phyloP scores from a whole-genome alignment of 2,797 vertebrate species.

The Octomys mimax region DNA sequence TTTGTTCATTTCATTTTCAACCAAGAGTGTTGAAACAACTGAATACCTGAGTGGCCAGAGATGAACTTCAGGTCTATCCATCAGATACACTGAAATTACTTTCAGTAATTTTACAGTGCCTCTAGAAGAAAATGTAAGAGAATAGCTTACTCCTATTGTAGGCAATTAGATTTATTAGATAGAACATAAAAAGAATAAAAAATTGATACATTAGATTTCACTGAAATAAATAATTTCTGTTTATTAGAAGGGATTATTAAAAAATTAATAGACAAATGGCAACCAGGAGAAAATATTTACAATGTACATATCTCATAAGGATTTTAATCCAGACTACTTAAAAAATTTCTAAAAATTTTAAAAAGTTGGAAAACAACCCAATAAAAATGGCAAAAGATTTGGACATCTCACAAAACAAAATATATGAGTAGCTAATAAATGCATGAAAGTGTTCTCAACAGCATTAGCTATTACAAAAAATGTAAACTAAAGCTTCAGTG shows the following conservation, averaged over 20 bases:
- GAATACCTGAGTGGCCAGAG: neutral
- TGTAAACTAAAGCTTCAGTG: neutral
- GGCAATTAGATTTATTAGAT: neutral
- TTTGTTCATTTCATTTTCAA: neutral
- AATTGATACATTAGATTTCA: neutral
- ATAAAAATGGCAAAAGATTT: neutral
- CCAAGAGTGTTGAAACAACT: neutral
- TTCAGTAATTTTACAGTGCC: neutral
- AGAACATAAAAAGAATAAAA: neutral
- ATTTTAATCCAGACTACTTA: slow-evolving; percentile 20
- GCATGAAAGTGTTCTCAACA: neutral
- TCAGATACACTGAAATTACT: slow-evolving; percentile 15
- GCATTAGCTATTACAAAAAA: neutral
- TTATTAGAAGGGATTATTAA: neutral
- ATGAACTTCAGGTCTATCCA: neutral
- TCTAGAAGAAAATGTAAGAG: neutral
- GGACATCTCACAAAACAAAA: neutral
- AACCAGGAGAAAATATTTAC: neutral
- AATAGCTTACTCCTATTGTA: neutral
- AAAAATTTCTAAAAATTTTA: slow-evolving; percentile 39
- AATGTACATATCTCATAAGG: neutral
- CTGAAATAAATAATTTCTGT: neutral
- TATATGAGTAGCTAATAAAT: neutral
- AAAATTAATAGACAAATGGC: slow-evolving; percentile 1
- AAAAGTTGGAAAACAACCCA: neutral